phyloP scores from a whole-genome alignment of 2,797 vertebrate genomes.

The Leontopithecus rosalia region DNA sequence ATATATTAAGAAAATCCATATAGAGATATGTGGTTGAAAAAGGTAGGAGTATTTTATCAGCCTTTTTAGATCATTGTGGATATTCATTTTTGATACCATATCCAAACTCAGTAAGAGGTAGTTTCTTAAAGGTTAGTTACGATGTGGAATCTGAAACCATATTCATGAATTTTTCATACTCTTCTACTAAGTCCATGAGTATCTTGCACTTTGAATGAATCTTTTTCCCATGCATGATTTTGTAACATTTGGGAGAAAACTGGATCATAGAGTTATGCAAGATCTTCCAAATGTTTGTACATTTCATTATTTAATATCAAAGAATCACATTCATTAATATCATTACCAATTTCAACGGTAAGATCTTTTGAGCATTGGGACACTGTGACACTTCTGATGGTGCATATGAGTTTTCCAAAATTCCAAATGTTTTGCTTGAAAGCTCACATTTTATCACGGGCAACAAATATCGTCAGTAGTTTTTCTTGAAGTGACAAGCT shows the following conservation, averaged over 20 bases:
- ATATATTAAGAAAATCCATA: not conserved
- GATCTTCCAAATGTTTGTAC: conserved; percentile 2
- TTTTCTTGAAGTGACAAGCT: not conserved
- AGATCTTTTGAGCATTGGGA: not conserved
- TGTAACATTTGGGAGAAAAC: not conserved
- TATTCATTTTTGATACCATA: not conserved
- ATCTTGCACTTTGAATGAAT: not conserved
- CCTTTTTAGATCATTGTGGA: not conserved
- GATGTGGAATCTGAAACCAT: not conserved
- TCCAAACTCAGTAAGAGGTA: not conserved
- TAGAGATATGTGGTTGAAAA: not conserved
- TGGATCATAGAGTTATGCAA: not conserved
- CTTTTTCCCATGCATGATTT: not conserved
- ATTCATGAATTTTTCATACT: not conserved
- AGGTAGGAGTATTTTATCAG: not conserved
- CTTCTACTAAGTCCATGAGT: not conserved
- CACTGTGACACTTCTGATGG: not conserved
- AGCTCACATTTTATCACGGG: conserved; percentile 6
- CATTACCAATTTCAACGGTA: not conserved
- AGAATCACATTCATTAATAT: conserved; percentile 13
- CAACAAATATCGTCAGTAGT: not conserved
- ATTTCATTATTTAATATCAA: not conserved
- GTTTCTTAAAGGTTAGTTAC: conserved; percentile 15
- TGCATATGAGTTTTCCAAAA: not conserved
- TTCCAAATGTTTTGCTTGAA: not conserved